Percentiles rank a stretch among this genome's conserved stretches.
Conservation (phyloP, 2,888 invertebrate species). For the Parascotia fuliginaria region DNA sequence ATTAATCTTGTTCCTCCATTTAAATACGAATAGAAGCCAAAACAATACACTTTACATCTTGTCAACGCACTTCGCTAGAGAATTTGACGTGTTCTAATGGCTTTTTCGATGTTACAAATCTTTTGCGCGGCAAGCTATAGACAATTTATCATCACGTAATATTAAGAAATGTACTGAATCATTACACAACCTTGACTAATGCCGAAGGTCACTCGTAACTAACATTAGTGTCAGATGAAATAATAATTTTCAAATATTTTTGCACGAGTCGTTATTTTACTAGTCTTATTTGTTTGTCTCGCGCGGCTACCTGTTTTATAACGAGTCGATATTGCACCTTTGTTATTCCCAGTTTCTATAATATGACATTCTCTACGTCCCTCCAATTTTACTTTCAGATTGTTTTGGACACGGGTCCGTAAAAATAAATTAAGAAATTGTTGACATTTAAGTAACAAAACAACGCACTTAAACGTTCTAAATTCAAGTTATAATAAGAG, state of each 20-base stretch:
- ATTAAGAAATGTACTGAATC: constrained; percentile 29
- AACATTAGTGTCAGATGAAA: constrained; percentile 5
- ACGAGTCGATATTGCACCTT: constrained; percentile 43
- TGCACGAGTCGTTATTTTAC: constrained; percentile 25
- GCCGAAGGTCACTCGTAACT: constrained; percentile 28
- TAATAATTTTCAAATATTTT: constrained; percentile 25
- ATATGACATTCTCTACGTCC: constrained; percentile 38
- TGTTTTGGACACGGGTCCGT: constrained; percentile 32
- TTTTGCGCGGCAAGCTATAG: constrained; percentile 22
- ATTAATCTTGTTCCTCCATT: constrained; percentile 4
- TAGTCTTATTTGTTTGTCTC: constrained; percentile 35
- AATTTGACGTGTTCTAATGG: constrained; percentile 20
- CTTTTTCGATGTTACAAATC: constrained; percentile 25
- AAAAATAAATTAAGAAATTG: constrained; percentile 33
- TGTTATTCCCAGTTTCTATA: constrained; percentile 43
- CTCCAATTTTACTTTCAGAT: constrained; percentile 42
- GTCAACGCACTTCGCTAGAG: constrained; percentile 6
- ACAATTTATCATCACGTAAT: constrained; percentile 29
- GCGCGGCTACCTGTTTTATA: constrained; percentile 21
- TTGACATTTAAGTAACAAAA: constrained; percentile 31
- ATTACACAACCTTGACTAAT: constrained; percentile 26
- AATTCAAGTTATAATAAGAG: constrained; percentile 34
- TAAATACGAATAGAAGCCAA: constrained; percentile 7
- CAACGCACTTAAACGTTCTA: constrained; percentile 23
- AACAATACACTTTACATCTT: constrained; percentile 9